Conservation (phyloP, 2,113 vertebrate species). For the Hystrix brachyura region DNA sequence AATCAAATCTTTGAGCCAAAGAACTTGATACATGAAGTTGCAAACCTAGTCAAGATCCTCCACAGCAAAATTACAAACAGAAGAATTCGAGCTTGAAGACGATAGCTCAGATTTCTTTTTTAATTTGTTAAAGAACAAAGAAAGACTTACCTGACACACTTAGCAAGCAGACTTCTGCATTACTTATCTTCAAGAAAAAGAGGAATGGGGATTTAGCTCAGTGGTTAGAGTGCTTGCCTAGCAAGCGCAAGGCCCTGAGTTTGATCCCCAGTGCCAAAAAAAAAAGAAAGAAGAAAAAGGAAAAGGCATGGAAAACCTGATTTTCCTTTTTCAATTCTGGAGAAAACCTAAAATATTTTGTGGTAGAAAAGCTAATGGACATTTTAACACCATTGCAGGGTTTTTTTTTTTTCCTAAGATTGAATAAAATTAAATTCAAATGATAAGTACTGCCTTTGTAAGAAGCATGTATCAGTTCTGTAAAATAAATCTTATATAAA, state of each 20-base stretch:
- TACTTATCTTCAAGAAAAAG: not conserved
- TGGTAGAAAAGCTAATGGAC: not conserved
- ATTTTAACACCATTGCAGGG: not conserved
- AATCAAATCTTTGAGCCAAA: not conserved
- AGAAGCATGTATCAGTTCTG: not conserved
- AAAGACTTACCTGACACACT: not conserved
- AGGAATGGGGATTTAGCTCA: no score
- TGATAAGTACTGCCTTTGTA: not conserved
- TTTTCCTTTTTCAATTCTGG: not conserved
- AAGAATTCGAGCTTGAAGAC: not conserved
- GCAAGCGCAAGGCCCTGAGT: no score
- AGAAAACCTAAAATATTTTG: not conserved
- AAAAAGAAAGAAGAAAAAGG: not conserved
- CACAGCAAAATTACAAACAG: not conserved
- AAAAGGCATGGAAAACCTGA: not conserved
- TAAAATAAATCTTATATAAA: conserved; percentile 15
- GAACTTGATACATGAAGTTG: not conserved
- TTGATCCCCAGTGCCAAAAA: no score
- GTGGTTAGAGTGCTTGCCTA: no score
- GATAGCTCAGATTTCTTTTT: not conserved
- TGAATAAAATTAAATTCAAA: conserved; percentile 17
- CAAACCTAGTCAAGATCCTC: not conserved
- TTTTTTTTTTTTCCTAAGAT: not conserved
- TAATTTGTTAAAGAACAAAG: not conserved
- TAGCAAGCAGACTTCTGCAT: not conserved